Conservation (phyloP, 1,140 invertebrate genomes). For the Drosophila suzukii region DNA sequence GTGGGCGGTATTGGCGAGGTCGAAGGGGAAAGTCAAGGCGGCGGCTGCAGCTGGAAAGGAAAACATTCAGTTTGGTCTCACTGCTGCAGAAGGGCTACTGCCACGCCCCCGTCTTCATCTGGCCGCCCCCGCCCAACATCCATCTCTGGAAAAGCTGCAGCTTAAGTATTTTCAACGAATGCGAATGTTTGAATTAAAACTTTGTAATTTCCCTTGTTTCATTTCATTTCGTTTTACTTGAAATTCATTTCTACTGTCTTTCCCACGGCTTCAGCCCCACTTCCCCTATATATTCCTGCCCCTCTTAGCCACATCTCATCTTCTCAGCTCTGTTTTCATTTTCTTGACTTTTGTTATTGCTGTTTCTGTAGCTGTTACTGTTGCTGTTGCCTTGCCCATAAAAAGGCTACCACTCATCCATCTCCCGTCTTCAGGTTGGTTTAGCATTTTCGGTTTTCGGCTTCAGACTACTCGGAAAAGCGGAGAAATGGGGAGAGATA, state of each 20-base stretch:
- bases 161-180: constrained; percentile 80
- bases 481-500: constrained; percentile 1
- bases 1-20: background rate
- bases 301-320: constrained; percentile 22
- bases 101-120: background rate
- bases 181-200: constrained; percentile 82
- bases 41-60: constrained; percentile 51
- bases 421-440: constrained; percentile 57
- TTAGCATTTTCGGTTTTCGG: constrained; percentile 52
- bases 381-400: constrained; percentile 30
- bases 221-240: constrained; percentile 80
- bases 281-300: constrained; percentile 16
- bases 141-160: constrained; percentile 57
- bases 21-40: constrained; percentile 17
- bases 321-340: constrained; percentile 43
- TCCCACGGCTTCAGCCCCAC: constrained; percentile 16
- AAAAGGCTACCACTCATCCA: constrained; percentile 62
- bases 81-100: constrained; percentile 16
- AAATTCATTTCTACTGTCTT: constrained; percentile 78
- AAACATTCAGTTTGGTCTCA: constrained; percentile 66
- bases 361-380: constrained; percentile 22
- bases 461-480: constrained; percentile 26
- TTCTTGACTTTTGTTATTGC: constrained; percentile 60
- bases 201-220: constrained; percentile 83
- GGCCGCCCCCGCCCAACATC: background rate